Percentiles rank a stretch among this genome's conserved stretches.
Conservation (phyloP, 1,140 invertebrate species). For the Leptinotarsa defecta region DNA sequence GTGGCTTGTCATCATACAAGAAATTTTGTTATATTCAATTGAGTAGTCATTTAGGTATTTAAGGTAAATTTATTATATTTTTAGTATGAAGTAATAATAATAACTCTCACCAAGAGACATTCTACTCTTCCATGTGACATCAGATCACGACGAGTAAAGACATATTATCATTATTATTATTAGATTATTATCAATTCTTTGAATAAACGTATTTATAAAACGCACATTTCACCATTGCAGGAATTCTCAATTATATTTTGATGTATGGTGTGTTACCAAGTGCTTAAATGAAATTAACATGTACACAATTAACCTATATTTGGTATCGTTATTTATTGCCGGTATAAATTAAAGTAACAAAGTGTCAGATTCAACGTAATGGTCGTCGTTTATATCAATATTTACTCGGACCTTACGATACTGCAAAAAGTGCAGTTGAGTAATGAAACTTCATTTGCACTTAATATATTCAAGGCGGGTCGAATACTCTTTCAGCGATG, state of each 20-base stretch:
- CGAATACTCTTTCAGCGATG: too few species aligned
- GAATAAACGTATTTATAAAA: not conserved
- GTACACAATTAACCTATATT: not conserved
- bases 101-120: too few species aligned
- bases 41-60: too few species aligned
- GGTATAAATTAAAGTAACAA: slow-evolving; percentile 1
- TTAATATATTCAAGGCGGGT: too few species aligned
- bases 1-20: too few species aligned
- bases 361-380: slow-evolving; percentile 2
- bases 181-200: too few species aligned
- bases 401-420: not conserved
- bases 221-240: not conserved
- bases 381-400: not conserved
- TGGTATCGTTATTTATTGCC: slow-evolving; percentile 8
- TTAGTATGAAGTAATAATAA: too few species aligned
- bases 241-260: not conserved
- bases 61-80: too few species aligned
- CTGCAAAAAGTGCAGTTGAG: not conserved
- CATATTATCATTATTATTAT: too few species aligned
- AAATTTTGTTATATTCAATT: too few species aligned
- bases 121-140: too few species aligned
- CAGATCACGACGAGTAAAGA: too few species aligned
- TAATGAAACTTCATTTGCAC: not conserved
- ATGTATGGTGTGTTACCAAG: not conserved
- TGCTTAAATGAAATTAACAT: not conserved